A percentile compares a stretch with the other conserved stretches of the same genome.
These are phyloP conservation scores for Aspidapion aeneum DNA, from an alignment of 2,888 invertebrate species.

Conservation along the genomic window DNA sequence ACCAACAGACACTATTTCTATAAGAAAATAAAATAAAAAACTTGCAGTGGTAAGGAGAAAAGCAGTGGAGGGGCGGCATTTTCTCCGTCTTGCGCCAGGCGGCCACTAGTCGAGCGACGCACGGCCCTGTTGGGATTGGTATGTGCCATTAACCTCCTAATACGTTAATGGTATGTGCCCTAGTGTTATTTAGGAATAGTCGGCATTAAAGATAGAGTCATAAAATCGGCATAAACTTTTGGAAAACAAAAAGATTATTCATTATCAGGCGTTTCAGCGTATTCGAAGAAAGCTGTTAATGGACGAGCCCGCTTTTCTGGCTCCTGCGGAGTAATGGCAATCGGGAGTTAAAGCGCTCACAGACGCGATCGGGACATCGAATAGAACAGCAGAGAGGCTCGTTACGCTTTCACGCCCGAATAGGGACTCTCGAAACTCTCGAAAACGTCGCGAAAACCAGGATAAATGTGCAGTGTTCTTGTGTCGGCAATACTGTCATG, in stretches of 20 bases:
- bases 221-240: too few relatives aligned
- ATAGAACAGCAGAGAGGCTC: background rate
- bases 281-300: background rate
- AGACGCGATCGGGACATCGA: background rate
- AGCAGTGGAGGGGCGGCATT: too few relatives aligned
- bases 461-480: slow-evolving; percentile 8
- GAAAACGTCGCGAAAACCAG: background rate
- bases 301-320: background rate
- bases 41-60: too few relatives aligned
- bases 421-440: background rate
- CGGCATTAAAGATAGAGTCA: background rate
- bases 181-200: too few relatives aligned
- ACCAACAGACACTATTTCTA: too few relatives aligned
- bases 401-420: background rate
- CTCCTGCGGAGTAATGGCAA: background rate
- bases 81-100: too few relatives aligned
- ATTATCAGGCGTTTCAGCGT: background rate
- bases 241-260: too few relatives aligned
- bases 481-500: slow-evolving; percentile 5
- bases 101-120: too few relatives aligned
- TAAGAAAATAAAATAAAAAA: too few relatives aligned
- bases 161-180: too few relatives aligned
- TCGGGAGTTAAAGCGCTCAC: slow-evolving; percentile 1
- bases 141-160: too few relatives aligned
- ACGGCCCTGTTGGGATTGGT: too few relatives aligned